These are phyloP conservation scores for Timandra comae DNA, from an alignment of 2,888 invertebrate species.

Conservation along the genomic window DNA sequence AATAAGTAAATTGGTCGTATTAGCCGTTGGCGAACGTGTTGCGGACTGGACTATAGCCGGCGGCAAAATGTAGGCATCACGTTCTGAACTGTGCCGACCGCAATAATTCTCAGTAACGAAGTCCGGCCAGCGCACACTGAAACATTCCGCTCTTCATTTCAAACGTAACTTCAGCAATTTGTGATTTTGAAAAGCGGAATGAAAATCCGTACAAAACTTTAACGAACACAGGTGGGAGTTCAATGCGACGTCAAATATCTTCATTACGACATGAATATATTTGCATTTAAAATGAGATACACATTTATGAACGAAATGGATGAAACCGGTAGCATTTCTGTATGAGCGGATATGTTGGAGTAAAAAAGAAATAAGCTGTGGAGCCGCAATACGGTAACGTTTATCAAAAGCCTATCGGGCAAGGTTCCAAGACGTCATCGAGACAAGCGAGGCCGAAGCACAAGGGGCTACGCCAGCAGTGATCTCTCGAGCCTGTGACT, in stretches of 20 bases:
- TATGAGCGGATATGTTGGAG: conserved; percentile 2
- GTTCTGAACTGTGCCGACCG: conserved; percentile 24
- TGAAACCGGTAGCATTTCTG: conserved; percentile 1
- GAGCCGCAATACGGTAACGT: conserved; percentile 47
- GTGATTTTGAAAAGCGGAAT: conserved; percentile 21
- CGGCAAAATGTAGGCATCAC: conserved; percentile 13
- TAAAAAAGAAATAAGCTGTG: conserved; percentile 21
- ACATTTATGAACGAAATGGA: conserved; percentile 13
- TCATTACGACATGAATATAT: conserved; percentile 33
- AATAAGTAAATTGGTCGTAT: conserved; percentile 24
- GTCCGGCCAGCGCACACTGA: conserved; percentile 18
- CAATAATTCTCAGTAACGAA: conserved; percentile 32
- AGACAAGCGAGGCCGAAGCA: conserved; percentile 32
- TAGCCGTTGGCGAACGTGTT: conserved; percentile 21
- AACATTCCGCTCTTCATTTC: conserved; percentile 30
- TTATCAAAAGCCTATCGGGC: conserved; percentile 62
- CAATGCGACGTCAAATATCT: conserved; percentile 31
- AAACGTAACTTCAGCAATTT: conserved; percentile 25
- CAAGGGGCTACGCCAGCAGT: conserved; percentile 38
- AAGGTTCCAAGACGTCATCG: conserved; percentile 59
- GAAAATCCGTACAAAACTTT: conserved; percentile 24
- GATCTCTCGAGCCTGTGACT: conserved; percentile 25
- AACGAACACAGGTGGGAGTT: conserved; percentile 28
- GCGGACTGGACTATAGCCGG: conserved; percentile 7
- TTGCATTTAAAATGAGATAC: conserved; percentile 26